A percentile compares a stretch with the other conserved stretches of the same genome.
These are phyloP conservation scores for Tetranychus urticae DNA, from an alignment of 1,140 invertebrate species.

Conservation along the genomic window DNA sequence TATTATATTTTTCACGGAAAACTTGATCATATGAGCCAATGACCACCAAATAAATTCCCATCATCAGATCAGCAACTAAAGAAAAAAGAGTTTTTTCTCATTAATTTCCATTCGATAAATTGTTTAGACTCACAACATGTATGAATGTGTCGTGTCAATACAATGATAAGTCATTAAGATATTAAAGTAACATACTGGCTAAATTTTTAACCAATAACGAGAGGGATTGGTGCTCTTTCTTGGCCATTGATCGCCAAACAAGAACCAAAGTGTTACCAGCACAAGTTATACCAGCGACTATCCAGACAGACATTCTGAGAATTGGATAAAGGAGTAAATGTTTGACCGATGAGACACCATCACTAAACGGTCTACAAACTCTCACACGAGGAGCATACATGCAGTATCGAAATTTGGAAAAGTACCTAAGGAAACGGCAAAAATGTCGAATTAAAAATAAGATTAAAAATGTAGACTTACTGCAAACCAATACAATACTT, in stretches of 20 bases:
- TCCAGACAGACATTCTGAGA: constrained; percentile 38
- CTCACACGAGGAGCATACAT: constrained; percentile 32
- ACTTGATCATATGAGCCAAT: constrained; percentile 38
- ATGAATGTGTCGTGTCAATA: too few species aligned
- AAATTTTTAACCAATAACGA: constrained; percentile 40
- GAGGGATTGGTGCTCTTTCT: constrained; percentile 21
- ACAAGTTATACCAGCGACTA: constrained; percentile 38
- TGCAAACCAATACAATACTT: not conserved
- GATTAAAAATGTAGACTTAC: not conserved
- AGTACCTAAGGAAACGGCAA: constrained; percentile 26
- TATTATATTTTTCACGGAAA: constrained; percentile 36
- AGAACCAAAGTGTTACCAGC: constrained; percentile 40
- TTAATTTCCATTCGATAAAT: not conserved
- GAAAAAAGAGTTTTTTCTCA: not conserved
- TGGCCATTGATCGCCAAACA: constrained; percentile 33
- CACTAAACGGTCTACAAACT: constrained; percentile 35
- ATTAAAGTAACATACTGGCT: constrained; percentile 19
- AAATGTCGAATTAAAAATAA: not conserved
- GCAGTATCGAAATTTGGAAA: constrained; percentile 44
- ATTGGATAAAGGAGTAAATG: constrained; percentile 35
- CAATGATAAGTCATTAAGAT: too few species aligned
- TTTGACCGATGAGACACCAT: constrained; percentile 28
- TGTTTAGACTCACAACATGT: too few species aligned
- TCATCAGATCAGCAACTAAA: constrained; percentile 42
- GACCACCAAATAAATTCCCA: constrained; percentile 48